These are phyloP conservation scores for Luehdorfia chinensis DNA, from an alignment of 1,140 invertebrate species.

Conservation along the genomic window DNA sequence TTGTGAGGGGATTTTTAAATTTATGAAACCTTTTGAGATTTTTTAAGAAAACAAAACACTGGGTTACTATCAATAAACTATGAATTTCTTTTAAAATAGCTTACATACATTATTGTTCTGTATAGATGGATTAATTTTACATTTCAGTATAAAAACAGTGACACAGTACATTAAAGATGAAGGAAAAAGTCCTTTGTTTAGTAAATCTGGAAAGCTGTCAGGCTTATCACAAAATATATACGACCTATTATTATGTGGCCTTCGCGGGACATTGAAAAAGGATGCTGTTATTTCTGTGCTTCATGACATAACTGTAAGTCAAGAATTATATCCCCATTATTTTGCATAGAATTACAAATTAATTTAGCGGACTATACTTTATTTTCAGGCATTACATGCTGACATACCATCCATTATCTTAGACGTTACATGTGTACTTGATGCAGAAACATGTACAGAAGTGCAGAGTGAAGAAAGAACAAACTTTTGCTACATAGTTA, in stretches of 20 bases:
- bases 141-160: constrained; percentile 75
- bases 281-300: constrained; percentile 83
- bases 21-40: no score
- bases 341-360: no score
- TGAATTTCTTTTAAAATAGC: no score
- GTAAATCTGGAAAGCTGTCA: constrained; percentile 73
- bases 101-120: neutral
- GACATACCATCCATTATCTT: constrained; percentile 87
- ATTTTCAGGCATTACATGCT: constrained; percentile 81
- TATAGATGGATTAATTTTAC: neutral
- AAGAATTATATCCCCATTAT: constrained; percentile 26
- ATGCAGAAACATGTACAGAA: constrained; percentile 84
- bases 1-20: no score
- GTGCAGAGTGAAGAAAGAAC: constrained; percentile 82
- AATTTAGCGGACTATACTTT: constrained; percentile 16
- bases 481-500: constrained; percentile 87
- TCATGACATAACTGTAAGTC: constrained; percentile 82
- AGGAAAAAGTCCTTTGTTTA: constrained; percentile 74
- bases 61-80: no score
- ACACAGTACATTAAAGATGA: constrained; percentile 77
- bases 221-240: constrained; percentile 78
- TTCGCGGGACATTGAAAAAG: constrained; percentile 83
- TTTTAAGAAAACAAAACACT: no score
- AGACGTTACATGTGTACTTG: constrained; percentile 87
- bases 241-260: constrained; percentile 82